Percentiles rank a stretch among this genome's conserved stretches.
Conservation (phyloP, 2,888 invertebrate genomes). For the Eupithecia subumbrata region DNA sequence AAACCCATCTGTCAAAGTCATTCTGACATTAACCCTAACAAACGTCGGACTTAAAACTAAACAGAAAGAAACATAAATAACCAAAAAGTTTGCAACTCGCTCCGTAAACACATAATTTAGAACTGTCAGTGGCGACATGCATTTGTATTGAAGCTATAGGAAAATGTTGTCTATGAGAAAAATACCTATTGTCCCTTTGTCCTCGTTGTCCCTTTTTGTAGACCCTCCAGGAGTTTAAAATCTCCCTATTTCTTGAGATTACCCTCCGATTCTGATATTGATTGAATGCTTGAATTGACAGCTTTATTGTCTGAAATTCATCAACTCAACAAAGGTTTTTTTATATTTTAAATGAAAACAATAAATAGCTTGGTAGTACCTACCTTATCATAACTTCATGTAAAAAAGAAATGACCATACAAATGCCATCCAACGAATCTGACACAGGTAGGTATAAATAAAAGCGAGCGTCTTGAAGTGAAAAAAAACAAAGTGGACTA, state of each 20-base stretch:
- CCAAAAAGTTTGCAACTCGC: constrained; percentile 39
- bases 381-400: neutral
- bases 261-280: constrained; percentile 43
- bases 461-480: neutral
- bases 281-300: constrained; percentile 36
- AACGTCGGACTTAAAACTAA: constrained; percentile 34
- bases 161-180: constrained; percentile 50
- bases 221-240: constrained; percentile 58
- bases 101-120: constrained; percentile 49
- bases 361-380: neutral
- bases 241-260: constrained; percentile 55
- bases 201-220: constrained; percentile 40
- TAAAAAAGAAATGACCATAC: neutral
- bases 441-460: neutral
- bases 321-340: constrained; percentile 2
- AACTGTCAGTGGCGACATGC: constrained; percentile 42
- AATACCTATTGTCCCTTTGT: constrained; percentile 53
- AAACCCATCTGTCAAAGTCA: constrained; percentile 17
- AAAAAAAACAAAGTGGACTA: neutral
- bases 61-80: constrained; percentile 43
- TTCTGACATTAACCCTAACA: constrained; percentile 15
- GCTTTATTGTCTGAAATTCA: constrained; percentile 28
- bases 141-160: constrained; percentile 32
- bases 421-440: neutral
- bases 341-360: neutral